Evolutionary conservation across 2,888 invertebrate species (phyloP).

Genomic region (Sisyra nigra): DNA sequence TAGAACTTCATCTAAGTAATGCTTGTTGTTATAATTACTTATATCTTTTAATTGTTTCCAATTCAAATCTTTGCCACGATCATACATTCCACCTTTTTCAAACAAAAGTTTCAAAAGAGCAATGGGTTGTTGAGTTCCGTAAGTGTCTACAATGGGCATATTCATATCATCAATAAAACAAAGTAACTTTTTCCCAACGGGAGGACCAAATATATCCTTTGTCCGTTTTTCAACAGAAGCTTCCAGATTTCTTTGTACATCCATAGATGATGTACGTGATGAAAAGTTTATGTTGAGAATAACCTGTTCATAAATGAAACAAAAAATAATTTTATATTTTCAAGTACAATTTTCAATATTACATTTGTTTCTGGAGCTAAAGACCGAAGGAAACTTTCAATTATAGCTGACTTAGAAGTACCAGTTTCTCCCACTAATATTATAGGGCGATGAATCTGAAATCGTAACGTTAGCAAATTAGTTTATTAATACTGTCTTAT

Average conservation of each 20-base stretch:
- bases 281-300: conserved; percentile 75
- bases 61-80: conserved; percentile 72
- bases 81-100: conserved; percentile 78
- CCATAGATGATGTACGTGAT: conserved; percentile 77
- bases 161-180: conserved; percentile 91
- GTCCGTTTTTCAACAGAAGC: conserved; percentile 80
- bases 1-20: too few relatives aligned
- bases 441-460: conserved; percentile 56
- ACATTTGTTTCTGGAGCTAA: conserved; percentile 24
- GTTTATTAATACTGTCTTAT: not conserved
- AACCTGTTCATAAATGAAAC: conserved; percentile 37
- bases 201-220: conserved; percentile 79
- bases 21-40: too few relatives aligned
- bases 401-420: conserved; percentile 83
- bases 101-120: conserved; percentile 81
- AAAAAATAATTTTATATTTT: not conserved
- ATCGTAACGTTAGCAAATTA: conserved; percentile 7
- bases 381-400: conserved; percentile 61
- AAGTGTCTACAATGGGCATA: conserved; percentile 78
- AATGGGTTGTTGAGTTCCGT: conserved; percentile 89
- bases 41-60: conserved; percentile 81
- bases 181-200: conserved; percentile 74
- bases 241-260: conserved; percentile 77
- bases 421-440: conserved; percentile 82
- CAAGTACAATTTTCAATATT: too few relatives aligned